phyloP scores from a whole-genome alignment of 2,113 vertebrate species.

The Mungos mungo region DNA sequence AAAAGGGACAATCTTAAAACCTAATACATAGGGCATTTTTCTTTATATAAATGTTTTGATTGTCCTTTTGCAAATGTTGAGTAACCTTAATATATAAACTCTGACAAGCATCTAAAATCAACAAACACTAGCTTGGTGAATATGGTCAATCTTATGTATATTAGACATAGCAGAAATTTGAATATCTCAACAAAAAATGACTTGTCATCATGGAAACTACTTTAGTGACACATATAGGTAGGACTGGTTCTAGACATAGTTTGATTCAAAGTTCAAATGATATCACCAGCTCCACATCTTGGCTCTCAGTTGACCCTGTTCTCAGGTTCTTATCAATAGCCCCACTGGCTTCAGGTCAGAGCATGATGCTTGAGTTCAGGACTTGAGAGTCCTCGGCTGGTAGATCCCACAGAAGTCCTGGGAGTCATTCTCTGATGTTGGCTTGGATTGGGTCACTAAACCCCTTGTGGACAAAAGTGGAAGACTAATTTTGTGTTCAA shows the following conservation, averaged over 20 bases:
- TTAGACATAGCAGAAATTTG: not conserved
- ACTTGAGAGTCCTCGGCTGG: not conserved
- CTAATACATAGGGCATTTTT: not conserved
- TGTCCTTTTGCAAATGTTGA: not conserved
- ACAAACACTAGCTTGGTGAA: not conserved
- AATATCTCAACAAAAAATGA: not conserved
- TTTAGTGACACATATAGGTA: not conserved
- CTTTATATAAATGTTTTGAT: not conserved
- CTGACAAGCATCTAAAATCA: not conserved
- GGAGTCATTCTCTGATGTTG: not conserved
- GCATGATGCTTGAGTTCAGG: accelerated
- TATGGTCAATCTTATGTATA: not conserved
- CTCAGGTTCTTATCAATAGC: not conserved
- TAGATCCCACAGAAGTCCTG: not conserved
- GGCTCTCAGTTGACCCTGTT: not conserved
- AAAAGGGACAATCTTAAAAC: not conserved
- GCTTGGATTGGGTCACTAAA: not conserved
- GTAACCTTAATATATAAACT: not conserved
- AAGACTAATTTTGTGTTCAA: not conserved
- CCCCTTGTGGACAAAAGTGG: not conserved
- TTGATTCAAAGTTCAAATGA: not conserved
- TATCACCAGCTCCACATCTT: not conserved
- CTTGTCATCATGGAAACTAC: not conserved
- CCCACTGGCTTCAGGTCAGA: not conserved
- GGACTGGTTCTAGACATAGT: not conserved